Evolutionary conservation across 92 coral and sea anemone species (phyloP).

Genomic region (Porites lobata): DNA sequence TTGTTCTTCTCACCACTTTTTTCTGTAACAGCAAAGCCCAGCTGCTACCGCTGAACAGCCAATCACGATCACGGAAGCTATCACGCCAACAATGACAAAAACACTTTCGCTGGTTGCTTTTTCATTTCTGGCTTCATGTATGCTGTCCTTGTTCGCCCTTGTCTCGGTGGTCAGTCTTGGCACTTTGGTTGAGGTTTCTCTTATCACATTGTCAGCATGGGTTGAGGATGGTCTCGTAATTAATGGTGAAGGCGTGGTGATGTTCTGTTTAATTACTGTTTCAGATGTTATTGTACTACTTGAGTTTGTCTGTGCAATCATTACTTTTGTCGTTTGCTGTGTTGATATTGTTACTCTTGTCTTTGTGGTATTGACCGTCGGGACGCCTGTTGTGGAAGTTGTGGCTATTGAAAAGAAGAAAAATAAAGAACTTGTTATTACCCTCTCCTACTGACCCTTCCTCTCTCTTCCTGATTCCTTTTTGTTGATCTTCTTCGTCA

Average conservation of each 20-base stretch:
- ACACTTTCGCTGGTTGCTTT: background rate
- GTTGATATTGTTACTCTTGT: background rate
- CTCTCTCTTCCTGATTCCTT: no score
- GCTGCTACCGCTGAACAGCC: background rate
- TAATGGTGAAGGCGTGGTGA: background rate
- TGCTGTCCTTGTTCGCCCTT: background rate
- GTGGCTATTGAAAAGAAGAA: no score
- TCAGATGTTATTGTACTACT: background rate
- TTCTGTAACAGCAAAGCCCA: constrained; percentile 20
- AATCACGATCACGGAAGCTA: constrained; percentile 25
- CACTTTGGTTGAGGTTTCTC: background rate
- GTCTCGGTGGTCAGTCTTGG: background rate
- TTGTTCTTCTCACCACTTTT: constrained; percentile 2
- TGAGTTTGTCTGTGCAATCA: no score
- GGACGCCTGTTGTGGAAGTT: background rate
- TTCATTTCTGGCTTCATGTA: background rate
- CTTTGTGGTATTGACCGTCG: background rate
- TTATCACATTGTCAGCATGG: background rate
- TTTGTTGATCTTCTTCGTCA: no score
- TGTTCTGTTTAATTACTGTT: background rate
- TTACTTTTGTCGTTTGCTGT: background rate
- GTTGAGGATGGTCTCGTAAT: background rate
- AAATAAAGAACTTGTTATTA: background rate
- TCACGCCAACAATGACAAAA: constrained; percentile 21
- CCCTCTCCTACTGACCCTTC: no score